phyloP scores from a whole-genome alignment of 2,113 vertebrate species.

The Sitta europaea region DNA sequence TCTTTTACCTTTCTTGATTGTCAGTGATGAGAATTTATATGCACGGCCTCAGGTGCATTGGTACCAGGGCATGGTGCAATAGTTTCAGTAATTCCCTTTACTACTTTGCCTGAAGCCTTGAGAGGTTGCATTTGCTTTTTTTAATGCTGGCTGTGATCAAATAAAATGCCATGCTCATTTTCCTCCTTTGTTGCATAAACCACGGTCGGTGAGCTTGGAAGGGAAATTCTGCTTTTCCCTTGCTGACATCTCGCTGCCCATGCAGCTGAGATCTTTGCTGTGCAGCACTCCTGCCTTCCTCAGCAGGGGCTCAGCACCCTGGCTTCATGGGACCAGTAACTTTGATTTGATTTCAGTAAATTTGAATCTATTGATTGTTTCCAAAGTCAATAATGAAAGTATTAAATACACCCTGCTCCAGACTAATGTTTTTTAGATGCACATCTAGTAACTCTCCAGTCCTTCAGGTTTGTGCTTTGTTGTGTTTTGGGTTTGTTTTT shows the following conservation, averaged over 20 bases:
- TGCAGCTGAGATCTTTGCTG: neutral
- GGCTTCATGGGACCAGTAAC: fast-evolving
- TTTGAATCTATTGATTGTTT: neutral
- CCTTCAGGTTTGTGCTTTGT: neutral
- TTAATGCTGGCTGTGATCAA: neutral
- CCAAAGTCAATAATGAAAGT: neutral
- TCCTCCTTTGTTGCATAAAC: neutral
- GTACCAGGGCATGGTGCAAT: neutral
- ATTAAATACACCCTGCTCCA: neutral
- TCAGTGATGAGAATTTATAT: neutral
- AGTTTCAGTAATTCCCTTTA: neutral
- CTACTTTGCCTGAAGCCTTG: neutral
- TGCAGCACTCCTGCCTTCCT: neutral
- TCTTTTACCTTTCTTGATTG: neutral
- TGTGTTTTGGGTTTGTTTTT: neutral
- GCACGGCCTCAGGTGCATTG: neutral
- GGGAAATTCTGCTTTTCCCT: neutral
- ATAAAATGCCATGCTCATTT: neutral
- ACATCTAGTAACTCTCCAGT: neutral
- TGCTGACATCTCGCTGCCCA: neutral
- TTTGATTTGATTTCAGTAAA: neutral
- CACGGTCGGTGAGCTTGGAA: neutral
- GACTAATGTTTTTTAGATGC: neutral
- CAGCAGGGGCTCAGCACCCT: neutral
- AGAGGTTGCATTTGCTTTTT: neutral